phyloP scores from a whole-genome alignment of 2,113 vertebrate species.

The Saimiri boliviensis region DNA sequence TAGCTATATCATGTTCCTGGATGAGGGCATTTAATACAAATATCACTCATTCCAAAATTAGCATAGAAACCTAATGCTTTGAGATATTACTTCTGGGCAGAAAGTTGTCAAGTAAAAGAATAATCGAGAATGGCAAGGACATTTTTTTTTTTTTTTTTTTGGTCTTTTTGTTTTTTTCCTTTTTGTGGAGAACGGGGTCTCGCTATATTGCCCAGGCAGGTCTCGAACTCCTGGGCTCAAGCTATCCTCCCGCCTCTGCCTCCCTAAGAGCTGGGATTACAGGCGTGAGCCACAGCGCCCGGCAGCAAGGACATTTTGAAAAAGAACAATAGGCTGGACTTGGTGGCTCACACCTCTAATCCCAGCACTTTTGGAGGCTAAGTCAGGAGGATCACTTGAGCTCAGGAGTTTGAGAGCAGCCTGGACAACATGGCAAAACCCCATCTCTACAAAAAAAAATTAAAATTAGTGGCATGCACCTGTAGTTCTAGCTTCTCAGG shows the following conservation, averaged over 20 bases:
- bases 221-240: too few relatives aligned
- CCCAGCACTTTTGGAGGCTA: background rate
- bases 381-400: background rate
- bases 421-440: background rate
- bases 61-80: background rate
- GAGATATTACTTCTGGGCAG: background rate
- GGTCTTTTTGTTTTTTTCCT: too few relatives aligned
- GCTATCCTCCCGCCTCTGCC: too few relatives aligned
- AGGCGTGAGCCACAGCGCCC: too few relatives aligned
- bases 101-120: background rate
- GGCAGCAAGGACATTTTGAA: background rate
- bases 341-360: background rate
- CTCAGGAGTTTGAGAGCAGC: background rate
- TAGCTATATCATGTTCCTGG: background rate
- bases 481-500: background rate
- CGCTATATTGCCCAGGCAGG: too few relatives aligned
- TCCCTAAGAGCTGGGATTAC: too few relatives aligned
- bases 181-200: too few relatives aligned
- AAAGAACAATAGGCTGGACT: background rate
- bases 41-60: slow-evolving; percentile 22
- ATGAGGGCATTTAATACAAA: background rate
- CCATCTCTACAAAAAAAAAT: background rate
- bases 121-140: background rate
- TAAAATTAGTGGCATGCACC: background rate
- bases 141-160: too few relatives aligned